phyloP scores from a whole-genome alignment of 2,113 vertebrate species.

The Barnardius zonarius region DNA sequence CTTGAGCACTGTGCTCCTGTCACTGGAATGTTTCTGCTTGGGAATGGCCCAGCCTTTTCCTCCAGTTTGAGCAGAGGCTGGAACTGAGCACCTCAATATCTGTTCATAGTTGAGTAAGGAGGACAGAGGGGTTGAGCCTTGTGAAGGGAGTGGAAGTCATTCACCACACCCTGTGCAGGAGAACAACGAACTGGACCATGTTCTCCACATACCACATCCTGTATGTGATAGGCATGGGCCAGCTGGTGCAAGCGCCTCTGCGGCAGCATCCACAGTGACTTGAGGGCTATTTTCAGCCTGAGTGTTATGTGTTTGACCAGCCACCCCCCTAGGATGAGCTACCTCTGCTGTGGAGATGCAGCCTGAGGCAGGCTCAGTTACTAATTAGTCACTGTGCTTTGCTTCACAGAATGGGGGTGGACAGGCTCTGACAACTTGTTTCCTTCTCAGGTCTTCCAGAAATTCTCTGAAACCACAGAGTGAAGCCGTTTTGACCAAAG shows the following conservation, averaged over 20 bases:
- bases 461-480: constrained; percentile 64
- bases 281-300: not conserved
- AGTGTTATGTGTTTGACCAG: not conserved
- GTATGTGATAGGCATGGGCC: not conserved
- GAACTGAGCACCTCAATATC: not conserved
- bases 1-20: not conserved
- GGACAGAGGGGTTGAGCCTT: not conserved
- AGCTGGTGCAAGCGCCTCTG: not conserved
- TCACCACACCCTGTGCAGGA: not conserved
- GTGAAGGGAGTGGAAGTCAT: not conserved
- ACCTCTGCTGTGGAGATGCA: not conserved
- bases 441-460: constrained; percentile 63
- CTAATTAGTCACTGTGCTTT: not conserved
- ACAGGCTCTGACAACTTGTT: not conserved
- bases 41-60: not conserved
- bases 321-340: not conserved
- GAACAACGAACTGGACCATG: accelerated
- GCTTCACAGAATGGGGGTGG: not conserved
- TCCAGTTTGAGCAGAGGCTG: not conserved
- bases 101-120: not conserved
- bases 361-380: not conserved
- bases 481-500: constrained; percentile 57
- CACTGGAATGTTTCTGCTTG: accelerated
- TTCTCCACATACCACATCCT: not conserved
- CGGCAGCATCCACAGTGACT: not conserved